Evolutionary conservation across 2,797 vertebrate species (phyloP).

Genomic region (Diplodus sargus): DNA sequence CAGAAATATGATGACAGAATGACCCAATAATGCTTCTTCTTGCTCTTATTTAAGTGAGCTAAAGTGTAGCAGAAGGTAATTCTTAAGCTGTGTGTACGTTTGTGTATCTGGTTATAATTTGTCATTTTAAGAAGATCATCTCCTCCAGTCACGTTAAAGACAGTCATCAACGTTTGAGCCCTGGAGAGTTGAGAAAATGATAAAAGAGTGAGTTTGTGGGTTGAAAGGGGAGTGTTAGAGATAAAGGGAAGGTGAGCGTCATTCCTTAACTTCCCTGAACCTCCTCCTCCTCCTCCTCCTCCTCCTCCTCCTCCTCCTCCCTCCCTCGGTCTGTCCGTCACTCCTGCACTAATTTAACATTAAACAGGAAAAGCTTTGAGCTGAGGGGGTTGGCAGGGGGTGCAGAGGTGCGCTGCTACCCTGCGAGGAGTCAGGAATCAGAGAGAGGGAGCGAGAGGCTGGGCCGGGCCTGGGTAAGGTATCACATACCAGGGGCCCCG

Average conservation of each 20-base stretch:
- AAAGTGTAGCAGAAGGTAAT: too few relatives aligned
- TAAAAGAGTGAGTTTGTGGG: background rate
- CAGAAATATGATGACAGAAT: too few relatives aligned
- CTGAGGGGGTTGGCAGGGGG: conserved; percentile 56
- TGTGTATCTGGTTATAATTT: background rate
- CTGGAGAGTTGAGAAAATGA: background rate
- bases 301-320: conserved; percentile 8
- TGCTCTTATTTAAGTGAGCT: background rate
- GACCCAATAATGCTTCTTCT: too few relatives aligned
- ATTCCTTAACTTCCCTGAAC: conserved; percentile 40
- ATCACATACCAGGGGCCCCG: conserved; percentile 95
- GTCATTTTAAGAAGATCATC: background rate
- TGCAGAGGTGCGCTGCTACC: conserved; percentile 57
- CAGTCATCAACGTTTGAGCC: background rate
- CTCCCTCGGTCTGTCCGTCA: conserved; percentile 6
- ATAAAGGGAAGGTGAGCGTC: conserved; percentile 74
- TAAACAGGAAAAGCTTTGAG: conserved; percentile 91
- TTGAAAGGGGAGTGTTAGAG: conserved; percentile 15
- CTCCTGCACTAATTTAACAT: conserved; percentile 87
- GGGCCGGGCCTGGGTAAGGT: conserved; percentile 90
- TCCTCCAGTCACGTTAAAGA: background rate
- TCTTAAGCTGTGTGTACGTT: background rate
- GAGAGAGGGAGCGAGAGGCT: conserved; percentile 48
- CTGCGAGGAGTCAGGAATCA: conserved; percentile 89
- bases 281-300: conserved; percentile 7